phyloP scores from a whole-genome alignment of 1,140 invertebrate species.

The Bombus balteatus region DNA sequence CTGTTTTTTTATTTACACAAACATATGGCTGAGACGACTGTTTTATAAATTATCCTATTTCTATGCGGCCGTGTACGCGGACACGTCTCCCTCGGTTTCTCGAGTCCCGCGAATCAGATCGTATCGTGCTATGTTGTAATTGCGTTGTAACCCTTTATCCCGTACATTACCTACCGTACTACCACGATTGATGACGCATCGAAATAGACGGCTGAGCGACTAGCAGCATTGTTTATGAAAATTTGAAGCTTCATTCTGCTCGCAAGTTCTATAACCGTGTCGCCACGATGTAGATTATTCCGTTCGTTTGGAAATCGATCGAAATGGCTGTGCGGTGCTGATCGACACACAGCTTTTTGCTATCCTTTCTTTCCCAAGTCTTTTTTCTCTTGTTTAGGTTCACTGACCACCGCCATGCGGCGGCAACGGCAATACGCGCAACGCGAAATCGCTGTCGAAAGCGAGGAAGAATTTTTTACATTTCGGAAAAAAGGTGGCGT shows the following conservation, averaged over 20 bases:
- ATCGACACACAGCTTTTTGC: neutral
- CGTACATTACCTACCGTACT: conserved; percentile 8
- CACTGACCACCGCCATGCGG: neutral
- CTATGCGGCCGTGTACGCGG: neutral
- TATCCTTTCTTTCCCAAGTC: neutral
- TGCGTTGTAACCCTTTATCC: neutral
- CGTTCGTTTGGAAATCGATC: conserved; percentile 6
- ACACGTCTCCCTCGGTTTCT: neutral
- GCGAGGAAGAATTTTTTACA: neutral
- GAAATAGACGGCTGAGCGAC: neutral
- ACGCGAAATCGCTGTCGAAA: neutral
- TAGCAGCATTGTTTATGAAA: conserved; percentile 2
- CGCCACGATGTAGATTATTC: neutral
- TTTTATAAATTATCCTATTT: conserved; percentile 20
- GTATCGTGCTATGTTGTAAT: neutral
- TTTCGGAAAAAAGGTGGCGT: neutral
- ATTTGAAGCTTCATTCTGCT: neutral
- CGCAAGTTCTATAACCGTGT: neutral
- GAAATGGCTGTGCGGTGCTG: neutral
- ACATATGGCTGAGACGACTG: neutral
- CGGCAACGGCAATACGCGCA: neutral
- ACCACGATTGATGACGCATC: neutral
- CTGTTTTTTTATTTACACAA: conserved; percentile 37
- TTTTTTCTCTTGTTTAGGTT: neutral
- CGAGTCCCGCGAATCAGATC: neutral